These are phyloP conservation scores for Papilio dardanus DNA, from an alignment of 1,140 invertebrate species.

Conservation along the genomic window DNA sequence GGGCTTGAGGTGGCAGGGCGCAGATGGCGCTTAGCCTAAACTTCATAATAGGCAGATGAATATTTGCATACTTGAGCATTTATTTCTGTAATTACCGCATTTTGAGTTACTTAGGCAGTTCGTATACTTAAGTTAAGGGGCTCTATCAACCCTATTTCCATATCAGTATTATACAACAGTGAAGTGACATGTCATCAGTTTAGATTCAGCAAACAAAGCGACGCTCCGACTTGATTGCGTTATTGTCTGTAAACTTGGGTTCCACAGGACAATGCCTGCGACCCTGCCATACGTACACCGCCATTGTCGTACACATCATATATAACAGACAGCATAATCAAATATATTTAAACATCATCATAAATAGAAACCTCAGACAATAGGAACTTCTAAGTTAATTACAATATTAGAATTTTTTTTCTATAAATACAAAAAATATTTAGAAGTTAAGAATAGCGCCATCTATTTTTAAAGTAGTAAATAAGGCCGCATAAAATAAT, in stretches of 20 bases:
- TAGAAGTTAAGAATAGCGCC: not conserved
- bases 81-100: no score
- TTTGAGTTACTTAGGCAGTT: no score
- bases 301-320: not conserved
- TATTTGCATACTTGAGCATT: no score
- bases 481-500: no score
- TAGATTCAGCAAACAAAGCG: slow-evolving; percentile 12
- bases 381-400: not conserved
- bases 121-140: not conserved
- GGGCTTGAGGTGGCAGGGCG: no score
- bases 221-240: slow-evolving; percentile 9
- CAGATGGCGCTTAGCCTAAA: no score
- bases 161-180: not conserved
- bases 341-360: not conserved
- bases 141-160: not conserved
- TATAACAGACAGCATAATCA: not conserved
- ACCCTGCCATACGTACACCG: not conserved
- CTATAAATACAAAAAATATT: not conserved
- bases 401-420: no score
- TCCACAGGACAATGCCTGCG: not conserved
- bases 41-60: no score
- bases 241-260: not conserved
- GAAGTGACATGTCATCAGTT: not conserved
- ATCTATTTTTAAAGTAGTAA: not conserved
- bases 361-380: not conserved